phyloP scores from a whole-genome alignment of 1,140 invertebrate species.

The Camponotus floridanus region DNA sequence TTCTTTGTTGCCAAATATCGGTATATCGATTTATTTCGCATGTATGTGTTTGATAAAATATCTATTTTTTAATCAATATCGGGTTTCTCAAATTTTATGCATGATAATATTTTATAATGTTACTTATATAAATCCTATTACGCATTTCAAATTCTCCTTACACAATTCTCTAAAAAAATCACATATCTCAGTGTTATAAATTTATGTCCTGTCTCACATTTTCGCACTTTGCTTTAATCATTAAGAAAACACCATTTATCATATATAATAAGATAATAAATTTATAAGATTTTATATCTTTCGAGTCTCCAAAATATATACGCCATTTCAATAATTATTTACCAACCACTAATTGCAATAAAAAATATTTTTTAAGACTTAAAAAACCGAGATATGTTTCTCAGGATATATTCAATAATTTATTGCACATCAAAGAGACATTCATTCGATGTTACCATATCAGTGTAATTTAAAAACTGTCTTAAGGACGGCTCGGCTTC shows the following conservation, averaged over 20 bases:
- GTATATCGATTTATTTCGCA: neutral
- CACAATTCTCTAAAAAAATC: neutral
- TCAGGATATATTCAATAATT: neutral
- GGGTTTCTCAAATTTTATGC: neutral
- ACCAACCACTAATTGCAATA: neutral
- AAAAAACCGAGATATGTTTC: neutral
- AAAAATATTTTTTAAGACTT: neutral
- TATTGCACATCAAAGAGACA: neutral
- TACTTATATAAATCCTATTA: neutral
- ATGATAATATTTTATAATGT: too few relatives aligned
- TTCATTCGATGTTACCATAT: too few relatives aligned
- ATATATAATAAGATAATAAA: neutral
- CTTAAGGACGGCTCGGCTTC: neutral
- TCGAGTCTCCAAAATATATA: neutral
- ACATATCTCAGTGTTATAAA: neutral
- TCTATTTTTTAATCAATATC: neutral
- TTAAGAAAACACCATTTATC: neutral
- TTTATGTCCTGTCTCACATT: slow-evolving; percentile 1
- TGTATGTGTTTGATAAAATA: neutral
- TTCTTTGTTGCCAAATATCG: neutral
- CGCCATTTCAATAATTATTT: neutral
- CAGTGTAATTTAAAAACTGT: neutral
- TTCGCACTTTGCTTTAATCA: neutral
- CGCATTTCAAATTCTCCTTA: too few relatives aligned
- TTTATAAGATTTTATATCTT: neutral